Base-by-base conservation (phyloP, 2,888 invertebrate genomes). In the Drosophila setosimentum region DNA sequence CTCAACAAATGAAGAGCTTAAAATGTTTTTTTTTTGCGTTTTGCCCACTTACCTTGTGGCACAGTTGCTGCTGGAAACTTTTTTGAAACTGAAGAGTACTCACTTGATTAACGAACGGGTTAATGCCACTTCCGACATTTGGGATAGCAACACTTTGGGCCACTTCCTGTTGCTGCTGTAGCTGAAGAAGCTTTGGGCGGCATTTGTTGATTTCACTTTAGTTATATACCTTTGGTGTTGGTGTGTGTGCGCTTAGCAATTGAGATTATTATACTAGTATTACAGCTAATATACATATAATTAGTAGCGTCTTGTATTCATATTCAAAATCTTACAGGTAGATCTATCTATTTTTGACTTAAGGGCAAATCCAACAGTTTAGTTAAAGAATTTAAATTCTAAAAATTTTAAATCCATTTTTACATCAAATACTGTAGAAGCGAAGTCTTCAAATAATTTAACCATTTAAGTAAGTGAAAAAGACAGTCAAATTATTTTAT, bases 1-100 rank as follows among this genome's bases (percentile, higher is more conserved):
- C 78, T 75, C 60, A 77, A 78, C 59, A 78, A 55, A 53, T 53
- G 37, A 75, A 78, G 78, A 70, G 29, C 32, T 70, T 51, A 51
- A 65, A 21, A 40, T 57, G 29, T 21, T 18, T 49, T 51, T 42
- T 21, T 45, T 37, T 51, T 27, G 48, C 29, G 24, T 58, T 50
- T 54, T 24, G 18, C 8, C 30, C 48, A 73, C 77, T 78, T 78
- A 78, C 78, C 78, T 78, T 71, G 16, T 29, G 24, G 13, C 16
- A 29, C 57, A 48, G 42, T 18, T 32, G 63, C 29, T 42, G 60
- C 13, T 16, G 16, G 27, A 27, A 42, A 13, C 51, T 45, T 35
- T 24, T 37, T 29, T 42, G 33, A 65, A 63, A 32, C 53, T 65
- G 24, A 55, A 67, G 55, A 72, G 37, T 78, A 79, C 78, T 79